Base-by-base conservation (phyloP, 1,140 invertebrate species). In the Ceratoteleas bidentatus region DNA sequence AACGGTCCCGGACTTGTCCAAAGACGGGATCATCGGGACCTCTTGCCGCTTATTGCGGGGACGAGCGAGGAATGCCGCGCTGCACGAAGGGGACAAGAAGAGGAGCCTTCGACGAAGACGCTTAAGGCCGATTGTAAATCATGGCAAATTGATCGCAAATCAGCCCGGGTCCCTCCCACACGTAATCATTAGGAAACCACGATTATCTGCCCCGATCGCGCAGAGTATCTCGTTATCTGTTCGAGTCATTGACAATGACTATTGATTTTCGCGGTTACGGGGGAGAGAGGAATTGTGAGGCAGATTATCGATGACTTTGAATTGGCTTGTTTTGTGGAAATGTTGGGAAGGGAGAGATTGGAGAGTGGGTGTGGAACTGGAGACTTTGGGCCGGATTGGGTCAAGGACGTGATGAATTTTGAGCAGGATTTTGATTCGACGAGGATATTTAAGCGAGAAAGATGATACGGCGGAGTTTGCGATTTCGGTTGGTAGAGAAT, bases 111-210 rank as follows among this genome's bases (percentile, higher is more conserved):
- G 66, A 60, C 61, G 73, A 83, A 82, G 84, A 86, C 68, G 79
- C 85, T 80, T 70, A 73, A 83, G 81, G 85, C 77, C 84, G 85
- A 89, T 87, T 90, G 86, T 90, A 90, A 90, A 90, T 90, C 89
- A 89, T 87, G 84, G 87, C 88, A 90, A 90, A 89, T 90, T 89
- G 87, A 90, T 90, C 88, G 87, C 89, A 90, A 90, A 90, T 90
- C 88, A 89, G 86, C 68, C 57, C 36, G 58, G 49, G 68, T 80
- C 61, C 81, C 85, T 85, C 87, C 87, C 85, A 90, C 87, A 84
- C 61, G 57, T 70, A 70, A 64, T 73, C 64, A 45, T 83, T 70
- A 81, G 79, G 61, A 73, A 65, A 74, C 58, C 64, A 56, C 50
- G 62, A 58, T 68, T 57, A 76, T 76, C 45, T 61, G 56, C 54